Conservation (phyloP, 2,797 vertebrate species). For the Arrhamphus sclerolepis region DNA sequence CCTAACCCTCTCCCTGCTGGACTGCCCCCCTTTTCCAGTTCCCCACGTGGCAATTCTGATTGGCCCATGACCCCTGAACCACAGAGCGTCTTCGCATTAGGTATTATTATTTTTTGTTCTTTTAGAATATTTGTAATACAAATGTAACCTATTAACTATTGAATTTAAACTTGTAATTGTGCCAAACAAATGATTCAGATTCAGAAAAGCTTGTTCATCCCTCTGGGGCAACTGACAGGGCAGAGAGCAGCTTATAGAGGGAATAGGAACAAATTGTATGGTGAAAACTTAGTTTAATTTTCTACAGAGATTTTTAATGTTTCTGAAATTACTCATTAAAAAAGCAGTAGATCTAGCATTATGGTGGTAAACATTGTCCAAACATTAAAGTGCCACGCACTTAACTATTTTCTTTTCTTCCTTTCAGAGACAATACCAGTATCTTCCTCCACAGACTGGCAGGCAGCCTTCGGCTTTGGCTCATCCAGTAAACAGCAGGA, state of each 20-base stretch:
- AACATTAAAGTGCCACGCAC: not conserved
- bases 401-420: conserved; percentile 13
- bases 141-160: not conserved
- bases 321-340: too few relatives aligned
- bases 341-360: too few relatives aligned
- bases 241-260: too few relatives aligned
- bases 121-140: not conserved
- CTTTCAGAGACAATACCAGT: conserved; percentile 95
- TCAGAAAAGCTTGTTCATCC: too few relatives aligned
- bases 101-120: conserved; percentile 62
- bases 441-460: conserved; percentile 99
- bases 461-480: conserved; percentile 98
- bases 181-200: too few relatives aligned
- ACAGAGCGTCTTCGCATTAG: conserved; percentile 99
- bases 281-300: too few relatives aligned
- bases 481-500: conserved; percentile 95
- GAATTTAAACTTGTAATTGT: too few relatives aligned
- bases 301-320: too few relatives aligned
- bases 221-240: too few relatives aligned
- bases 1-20: conserved; percentile 96
- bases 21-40: conserved; percentile 91
- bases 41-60: conserved; percentile 87
- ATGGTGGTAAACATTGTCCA: too few relatives aligned
- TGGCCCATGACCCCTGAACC: conserved; percentile 98
- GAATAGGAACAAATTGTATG: too few relatives aligned